phyloP scores from a whole-genome alignment of 2,888 invertebrate genomes.

The Lysandra bellargus region DNA sequence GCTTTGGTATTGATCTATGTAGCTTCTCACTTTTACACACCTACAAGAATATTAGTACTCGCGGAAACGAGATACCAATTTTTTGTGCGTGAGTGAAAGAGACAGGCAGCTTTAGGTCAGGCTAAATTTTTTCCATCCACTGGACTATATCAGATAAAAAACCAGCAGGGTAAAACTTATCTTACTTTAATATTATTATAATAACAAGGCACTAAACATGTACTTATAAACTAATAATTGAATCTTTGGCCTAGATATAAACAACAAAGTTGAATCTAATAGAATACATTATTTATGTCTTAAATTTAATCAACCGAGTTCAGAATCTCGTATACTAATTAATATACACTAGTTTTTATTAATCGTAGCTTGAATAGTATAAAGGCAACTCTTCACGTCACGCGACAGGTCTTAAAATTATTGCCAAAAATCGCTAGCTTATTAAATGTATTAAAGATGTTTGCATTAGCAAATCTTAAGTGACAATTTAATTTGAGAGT shows the following conservation, averaged over 20 bases:
- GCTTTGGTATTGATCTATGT: no score
- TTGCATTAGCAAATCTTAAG: not conserved
- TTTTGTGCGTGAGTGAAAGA: no score
- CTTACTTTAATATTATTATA: slow-evolving; percentile 4
- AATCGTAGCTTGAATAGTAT: not conserved
- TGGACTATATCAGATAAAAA: not conserved
- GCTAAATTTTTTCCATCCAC: no score
- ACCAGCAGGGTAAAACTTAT: slow-evolving; percentile 1
- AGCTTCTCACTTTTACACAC: no score
- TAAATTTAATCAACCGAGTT: not conserved
- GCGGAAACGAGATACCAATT: no score
- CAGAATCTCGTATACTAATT: not conserved
- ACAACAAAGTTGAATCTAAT: slow-evolving; percentile 6
- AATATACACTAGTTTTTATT: not conserved
- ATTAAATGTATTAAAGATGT: no score
- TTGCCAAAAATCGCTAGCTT: no score
- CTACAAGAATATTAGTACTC: no score
- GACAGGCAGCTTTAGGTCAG: no score
- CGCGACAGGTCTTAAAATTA: not conserved
- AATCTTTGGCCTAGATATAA: slow-evolving; percentile 29
- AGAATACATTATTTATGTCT: slow-evolving; percentile 10
- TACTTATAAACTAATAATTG: slow-evolving; percentile 15
- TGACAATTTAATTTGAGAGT: not conserved
- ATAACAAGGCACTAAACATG: slow-evolving; percentile 28
- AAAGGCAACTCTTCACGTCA: not conserved